Conservation (phyloP, 1,140 invertebrate species). For the Drosophila carrolli region DNA sequence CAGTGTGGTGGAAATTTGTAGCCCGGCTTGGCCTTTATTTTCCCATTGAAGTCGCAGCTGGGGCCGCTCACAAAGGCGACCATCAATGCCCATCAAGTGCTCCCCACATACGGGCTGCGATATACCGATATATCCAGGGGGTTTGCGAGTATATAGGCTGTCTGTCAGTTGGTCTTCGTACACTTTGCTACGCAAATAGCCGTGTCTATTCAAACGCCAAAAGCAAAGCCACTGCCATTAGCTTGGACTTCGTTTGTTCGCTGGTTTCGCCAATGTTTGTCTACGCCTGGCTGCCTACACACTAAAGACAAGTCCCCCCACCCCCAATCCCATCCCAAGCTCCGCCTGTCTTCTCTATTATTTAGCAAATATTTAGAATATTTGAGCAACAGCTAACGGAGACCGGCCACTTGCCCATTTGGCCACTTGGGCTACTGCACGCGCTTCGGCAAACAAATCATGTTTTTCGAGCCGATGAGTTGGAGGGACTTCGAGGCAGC, state of each 20-base stretch:
- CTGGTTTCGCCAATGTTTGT: slow-evolving; percentile 64
- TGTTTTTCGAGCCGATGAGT: slow-evolving; percentile 24
- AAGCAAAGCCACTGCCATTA: slow-evolving; percentile 76
- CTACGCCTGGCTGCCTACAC: slow-evolving; percentile 62
- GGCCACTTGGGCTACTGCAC: slow-evolving; percentile 75
- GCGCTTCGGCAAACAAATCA: slow-evolving; percentile 79
- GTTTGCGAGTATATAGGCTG: slow-evolving; percentile 24
- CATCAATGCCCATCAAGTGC: slow-evolving; percentile 45
- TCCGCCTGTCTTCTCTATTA: slow-evolving; percentile 65
- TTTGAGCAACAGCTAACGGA: slow-evolving; percentile 68
- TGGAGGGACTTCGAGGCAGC: slow-evolving; percentile 10
- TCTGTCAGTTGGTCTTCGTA: slow-evolving; percentile 53
- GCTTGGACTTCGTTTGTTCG: slow-evolving; percentile 43
- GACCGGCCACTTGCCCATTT: slow-evolving; percentile 55
- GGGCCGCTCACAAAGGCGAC: slow-evolving; percentile 30
- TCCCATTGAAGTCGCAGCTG: slow-evolving; percentile 32
- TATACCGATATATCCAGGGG: slow-evolving; percentile 6
- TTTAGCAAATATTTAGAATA: slow-evolving; percentile 84
- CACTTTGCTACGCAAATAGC: slow-evolving; percentile 79
- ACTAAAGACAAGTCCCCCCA: slow-evolving; percentile 34
- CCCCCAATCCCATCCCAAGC: neutral
- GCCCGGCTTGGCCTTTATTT: slow-evolving; percentile 8
- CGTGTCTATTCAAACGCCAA: slow-evolving; percentile 62
- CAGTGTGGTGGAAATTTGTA: slow-evolving; percentile 4
- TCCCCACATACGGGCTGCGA: slow-evolving; percentile 14